Evolutionary conservation across 1,140 invertebrate species (phyloP).

Genomic region (Eriosoma lanigerum): DNA sequence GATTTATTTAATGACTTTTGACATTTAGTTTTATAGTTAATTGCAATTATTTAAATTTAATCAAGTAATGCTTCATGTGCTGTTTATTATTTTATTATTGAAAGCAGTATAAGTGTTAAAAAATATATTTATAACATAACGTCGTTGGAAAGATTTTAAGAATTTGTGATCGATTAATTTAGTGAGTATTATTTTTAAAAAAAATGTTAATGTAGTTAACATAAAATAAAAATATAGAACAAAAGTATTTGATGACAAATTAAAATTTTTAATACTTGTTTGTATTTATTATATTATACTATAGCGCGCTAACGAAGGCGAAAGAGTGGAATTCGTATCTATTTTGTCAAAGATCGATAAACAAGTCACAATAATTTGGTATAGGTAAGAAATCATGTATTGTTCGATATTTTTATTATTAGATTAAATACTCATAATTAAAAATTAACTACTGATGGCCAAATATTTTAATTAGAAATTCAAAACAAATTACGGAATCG

Average conservation of each 20-base stretch:
- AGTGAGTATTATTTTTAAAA: conserved; percentile 18
- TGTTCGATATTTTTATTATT: too few species aligned
- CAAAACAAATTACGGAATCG: conserved; percentile 70
- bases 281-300: neutral
- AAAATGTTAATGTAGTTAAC: too few species aligned
- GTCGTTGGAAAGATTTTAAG: neutral
- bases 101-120: neutral
- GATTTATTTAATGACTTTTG: too few species aligned
- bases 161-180: neutral
- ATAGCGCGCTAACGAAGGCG: conserved; percentile 46
- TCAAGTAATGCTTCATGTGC: conserved; percentile 25
- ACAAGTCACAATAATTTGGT: conserved; percentile 82
- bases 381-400: conserved; percentile 63
- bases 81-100: conserved; percentile 6
- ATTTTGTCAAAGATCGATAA: conserved; percentile 73
- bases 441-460: too few species aligned
- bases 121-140: neutral
- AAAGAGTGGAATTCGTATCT: conserved; percentile 70
- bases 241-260: too few species aligned
- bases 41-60: neutral
- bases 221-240: too few species aligned
- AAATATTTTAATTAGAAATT: conserved; percentile 61
- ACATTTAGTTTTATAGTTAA: neutral
- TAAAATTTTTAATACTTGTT: neutral
- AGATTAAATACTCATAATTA: too few species aligned